Conservation (phyloP, 2,113 vertebrate species). For the Andinoacara biseriatus region DNA sequence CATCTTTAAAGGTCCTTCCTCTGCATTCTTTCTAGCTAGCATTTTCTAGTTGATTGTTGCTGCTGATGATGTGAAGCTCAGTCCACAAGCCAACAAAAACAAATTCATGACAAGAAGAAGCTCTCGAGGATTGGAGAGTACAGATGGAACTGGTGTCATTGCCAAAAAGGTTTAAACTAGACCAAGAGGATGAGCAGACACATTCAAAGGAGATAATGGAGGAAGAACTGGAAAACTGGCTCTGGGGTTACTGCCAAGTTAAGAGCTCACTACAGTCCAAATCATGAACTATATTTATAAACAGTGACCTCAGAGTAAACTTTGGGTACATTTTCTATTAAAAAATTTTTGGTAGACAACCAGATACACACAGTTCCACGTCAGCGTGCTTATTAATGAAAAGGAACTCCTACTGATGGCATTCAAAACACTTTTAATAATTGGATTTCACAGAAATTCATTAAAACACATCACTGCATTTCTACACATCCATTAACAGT, state of each 20-base stretch:
- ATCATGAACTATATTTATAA: slow-evolving; percentile 18
- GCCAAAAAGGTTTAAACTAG: slow-evolving; percentile 25
- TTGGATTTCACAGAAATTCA: not conserved
- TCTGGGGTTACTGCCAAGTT: not conserved
- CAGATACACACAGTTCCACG: not conserved
- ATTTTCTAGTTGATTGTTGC: not conserved
- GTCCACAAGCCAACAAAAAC: not conserved
- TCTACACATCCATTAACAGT: not conserved
- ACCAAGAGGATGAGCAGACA: not conserved
- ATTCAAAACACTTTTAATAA: not conserved
- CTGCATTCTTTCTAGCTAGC: not conserved
- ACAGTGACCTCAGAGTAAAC: not conserved
- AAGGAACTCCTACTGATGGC: not conserved
- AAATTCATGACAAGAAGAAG: not conserved
- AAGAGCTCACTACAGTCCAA: slow-evolving; percentile 1
- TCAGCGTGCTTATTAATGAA: not conserved
- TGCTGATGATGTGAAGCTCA: not conserved
- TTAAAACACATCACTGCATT: not conserved
- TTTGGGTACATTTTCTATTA: not conserved
- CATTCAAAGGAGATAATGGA: not conserved
- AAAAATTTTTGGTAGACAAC: not conserved
- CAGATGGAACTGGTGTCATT: not conserved
- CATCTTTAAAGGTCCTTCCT: not conserved
- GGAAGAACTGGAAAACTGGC: slow-evolving; percentile 2
- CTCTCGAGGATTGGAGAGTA: not conserved